Evolutionary conservation across 2,888 invertebrate species (phyloP), one percentile per base, ranked within the genome.

Genomic region (Ormyrus nitidulus): DNA sequence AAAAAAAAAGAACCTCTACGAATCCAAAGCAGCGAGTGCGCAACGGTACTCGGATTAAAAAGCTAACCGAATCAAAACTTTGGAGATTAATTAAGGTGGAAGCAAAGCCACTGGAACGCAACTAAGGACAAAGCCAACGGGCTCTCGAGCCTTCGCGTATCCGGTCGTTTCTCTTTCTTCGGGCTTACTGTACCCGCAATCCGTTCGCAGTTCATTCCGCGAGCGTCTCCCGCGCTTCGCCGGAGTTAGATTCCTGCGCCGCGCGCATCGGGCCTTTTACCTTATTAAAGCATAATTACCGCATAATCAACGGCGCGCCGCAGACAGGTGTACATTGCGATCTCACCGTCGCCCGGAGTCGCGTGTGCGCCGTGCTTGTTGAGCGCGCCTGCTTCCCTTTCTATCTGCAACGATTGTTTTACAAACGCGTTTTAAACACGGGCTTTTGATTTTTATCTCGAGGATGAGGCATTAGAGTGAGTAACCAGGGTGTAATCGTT

Each of bases 241-340:
- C 34, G 77, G 53, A 61, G 46, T 46, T 34, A 4, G 0, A 34
- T 34, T 34, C 34, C 34, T 34, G 13, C 64, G 34, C 34, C 34
- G 34, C 34, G 34, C 34, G n/a, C 66, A 19, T 13, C 19, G 5
- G 13, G 34, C 9, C 46, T 72, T 46, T 59, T 34, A 48, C 58
- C 66, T 76, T 79, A 74, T 81, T 76, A 81, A 65, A 59, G 80
- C 68, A 74, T 70, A 76, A 81, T 81, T 69, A 74, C 77, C 73
- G 79, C 79, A 56, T 82, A 82, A 81, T 82, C 73, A 79, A 79
- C 9, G 48, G 75, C 34, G 19, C 64, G 44, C 61, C 61, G 53
- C 46, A 9, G 53, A 51, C 13, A 53, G 62, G 34, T 13, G 61
- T 19, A 34, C 44, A 11, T n/a, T 59, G 51, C 4, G 58, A 66